Percentiles rank a stretch among this genome's conserved stretches.
Evolutionary conservation across 2,888 invertebrate genomes (phyloP).

Genomic region (Plutella xylostella): DNA sequence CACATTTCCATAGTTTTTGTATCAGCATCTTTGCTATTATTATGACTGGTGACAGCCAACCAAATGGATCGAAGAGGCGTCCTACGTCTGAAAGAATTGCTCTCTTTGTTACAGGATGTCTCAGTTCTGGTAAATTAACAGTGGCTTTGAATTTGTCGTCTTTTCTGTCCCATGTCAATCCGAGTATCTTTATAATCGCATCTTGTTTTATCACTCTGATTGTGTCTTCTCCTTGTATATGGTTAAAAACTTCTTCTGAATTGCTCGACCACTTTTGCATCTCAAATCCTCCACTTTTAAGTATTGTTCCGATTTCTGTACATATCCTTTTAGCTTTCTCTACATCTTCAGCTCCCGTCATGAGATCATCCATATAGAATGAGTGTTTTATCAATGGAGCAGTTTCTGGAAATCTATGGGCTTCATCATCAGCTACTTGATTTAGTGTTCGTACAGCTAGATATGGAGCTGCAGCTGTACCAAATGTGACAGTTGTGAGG

Average conservation of each 20-base stretch:
- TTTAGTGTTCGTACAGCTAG: constrained; percentile 19
- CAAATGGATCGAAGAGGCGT: background rate
- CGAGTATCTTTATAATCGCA: constrained; percentile 14
- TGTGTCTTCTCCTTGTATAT: constrained; percentile 4
- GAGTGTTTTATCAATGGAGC: constrained; percentile 6
- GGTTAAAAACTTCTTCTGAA: constrained; percentile 13
- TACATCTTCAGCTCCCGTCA: constrained; percentile 15
- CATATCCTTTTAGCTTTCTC: constrained; percentile 12
- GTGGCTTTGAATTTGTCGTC: constrained; percentile 12
- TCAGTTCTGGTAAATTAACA: background rate
- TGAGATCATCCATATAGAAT: constrained; percentile 17
- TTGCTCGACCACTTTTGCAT: constrained; percentile 23
- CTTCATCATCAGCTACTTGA: constrained; percentile 18
- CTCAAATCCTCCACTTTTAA: constrained; percentile 23
- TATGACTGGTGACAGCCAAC: background rate
- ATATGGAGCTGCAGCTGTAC: constrained; percentile 18
- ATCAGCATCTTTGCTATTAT: constrained; percentile 1
- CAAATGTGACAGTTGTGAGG: constrained; percentile 16
- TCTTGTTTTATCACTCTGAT: constrained; percentile 11
- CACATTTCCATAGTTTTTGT: background rate
- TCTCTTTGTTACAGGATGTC: background rate
- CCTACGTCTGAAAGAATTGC: background rate
- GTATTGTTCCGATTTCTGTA: constrained; percentile 18
- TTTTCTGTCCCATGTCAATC: constrained; percentile 14
- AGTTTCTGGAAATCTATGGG: constrained; percentile 6